Evolutionary conservation across 2,113 vertebrate species (phyloP).

Genomic region (Gambusia holbrooki): DNA sequence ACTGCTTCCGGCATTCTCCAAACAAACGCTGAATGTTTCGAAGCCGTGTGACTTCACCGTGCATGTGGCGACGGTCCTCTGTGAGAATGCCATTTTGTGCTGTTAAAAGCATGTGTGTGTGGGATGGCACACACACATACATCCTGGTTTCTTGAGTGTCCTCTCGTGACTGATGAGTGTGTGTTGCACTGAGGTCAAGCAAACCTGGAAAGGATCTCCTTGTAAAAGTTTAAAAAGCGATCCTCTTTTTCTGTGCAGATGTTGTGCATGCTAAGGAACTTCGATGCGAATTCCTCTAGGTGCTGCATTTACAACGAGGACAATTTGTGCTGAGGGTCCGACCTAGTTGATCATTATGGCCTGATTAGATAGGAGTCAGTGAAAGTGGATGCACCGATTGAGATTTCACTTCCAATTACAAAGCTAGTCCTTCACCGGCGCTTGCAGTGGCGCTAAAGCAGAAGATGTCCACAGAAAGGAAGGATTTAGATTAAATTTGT

Average conservation of each 20-base stretch:
- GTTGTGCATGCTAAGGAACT: slow-evolving; percentile 48
- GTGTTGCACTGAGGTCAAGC: slow-evolving; percentile 36
- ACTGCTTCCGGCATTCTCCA: slow-evolving; percentile 55
- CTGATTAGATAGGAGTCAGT: slow-evolving; percentile 60
- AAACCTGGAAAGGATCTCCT: slow-evolving; percentile 43
- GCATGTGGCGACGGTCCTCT: slow-evolving; percentile 58
- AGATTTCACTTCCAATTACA: slow-evolving; percentile 48
- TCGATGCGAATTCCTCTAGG: slow-evolving; percentile 45
- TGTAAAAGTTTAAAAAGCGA: slow-evolving; percentile 2
- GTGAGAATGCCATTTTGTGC: slow-evolving; percentile 33
- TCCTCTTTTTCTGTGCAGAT: slow-evolving; percentile 17
- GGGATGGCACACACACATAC: slow-evolving; percentile 39
- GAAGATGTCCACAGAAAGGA: slow-evolving; percentile 16
- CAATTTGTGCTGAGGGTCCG: slow-evolving; percentile 39
- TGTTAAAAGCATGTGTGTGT: slow-evolving; percentile 48
- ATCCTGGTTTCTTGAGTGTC: slow-evolving; percentile 57
- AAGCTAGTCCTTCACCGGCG: slow-evolving; percentile 39
- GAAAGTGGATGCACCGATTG: slow-evolving; percentile 48
- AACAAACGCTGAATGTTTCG: slow-evolving; percentile 40
- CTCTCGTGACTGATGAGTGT: slow-evolving; percentile 36
- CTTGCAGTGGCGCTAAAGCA: slow-evolving; percentile 26
- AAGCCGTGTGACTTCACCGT: slow-evolving; percentile 23
- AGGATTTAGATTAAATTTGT: background rate
- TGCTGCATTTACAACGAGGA: slow-evolving; percentile 58
- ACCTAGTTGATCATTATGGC: slow-evolving; percentile 57